These are phyloP conservation scores for Ectropis grisescens DNA, from an alignment of 1,140 invertebrate genomes.

Conservation along the genomic window DNA sequence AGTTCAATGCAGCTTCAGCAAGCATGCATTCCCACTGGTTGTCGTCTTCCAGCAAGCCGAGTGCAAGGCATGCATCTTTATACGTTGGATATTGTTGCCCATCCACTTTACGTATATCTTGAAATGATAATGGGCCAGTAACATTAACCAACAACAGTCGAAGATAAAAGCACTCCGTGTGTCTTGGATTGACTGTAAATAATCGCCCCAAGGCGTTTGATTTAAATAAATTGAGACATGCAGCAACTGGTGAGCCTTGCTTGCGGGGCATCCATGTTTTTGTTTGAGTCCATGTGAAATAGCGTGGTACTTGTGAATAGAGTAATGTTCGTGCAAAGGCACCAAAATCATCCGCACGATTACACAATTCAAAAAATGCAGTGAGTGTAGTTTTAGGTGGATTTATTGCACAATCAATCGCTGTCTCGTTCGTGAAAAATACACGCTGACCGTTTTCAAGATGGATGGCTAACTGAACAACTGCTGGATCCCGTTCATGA, in stretches of 20 bases:
- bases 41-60: conserved; percentile 17
- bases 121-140: conserved; percentile 14
- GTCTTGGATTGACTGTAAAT: conserved; percentile 16
- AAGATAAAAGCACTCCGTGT: conserved; percentile 17
- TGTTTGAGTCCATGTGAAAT: conserved; percentile 20
- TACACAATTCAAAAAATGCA: conserved; percentile 17
- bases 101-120: conserved; percentile 13
- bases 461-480: conserved; percentile 13
- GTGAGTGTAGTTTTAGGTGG: conserved; percentile 21
- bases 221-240: conserved; percentile 16
- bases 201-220: conserved; percentile 11
- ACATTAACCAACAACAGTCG: conserved; percentile 12
- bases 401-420: conserved; percentile 15
- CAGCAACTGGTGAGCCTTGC: conserved; percentile 15
- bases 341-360: conserved; percentile 21
- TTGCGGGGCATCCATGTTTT: conserved; percentile 20
- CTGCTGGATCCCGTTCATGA: conserved; percentile 16
- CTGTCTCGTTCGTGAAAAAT: conserved; percentile 20
- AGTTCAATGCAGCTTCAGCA: conserved; percentile 18
- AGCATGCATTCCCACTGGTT: conserved; percentile 16
- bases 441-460: conserved; percentile 18
- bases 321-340: conserved; percentile 18
- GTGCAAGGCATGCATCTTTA: conserved; percentile 18
- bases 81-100: conserved; percentile 15
- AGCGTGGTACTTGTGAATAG: conserved; percentile 17